Evolutionary conservation across 2,888 invertebrate genomes (phyloP).

Genomic region (Trileptium ribeirensis): DNA sequence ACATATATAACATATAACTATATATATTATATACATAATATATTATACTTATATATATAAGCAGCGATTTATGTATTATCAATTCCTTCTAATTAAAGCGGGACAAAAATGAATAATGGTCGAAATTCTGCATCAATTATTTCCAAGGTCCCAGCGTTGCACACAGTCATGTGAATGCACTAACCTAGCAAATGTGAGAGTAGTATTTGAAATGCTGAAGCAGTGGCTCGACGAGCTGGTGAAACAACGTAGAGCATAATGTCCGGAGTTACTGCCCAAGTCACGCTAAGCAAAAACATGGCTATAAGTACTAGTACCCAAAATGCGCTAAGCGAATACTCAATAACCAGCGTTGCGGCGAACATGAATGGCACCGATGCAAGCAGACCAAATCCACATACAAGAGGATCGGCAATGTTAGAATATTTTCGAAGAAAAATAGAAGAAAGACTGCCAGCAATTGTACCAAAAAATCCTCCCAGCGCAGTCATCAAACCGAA

Average conservation of each 20-base stretch:
- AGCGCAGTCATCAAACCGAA: slow-evolving; percentile 90
- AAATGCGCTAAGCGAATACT: slow-evolving; percentile 61
- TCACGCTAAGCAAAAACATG: slow-evolving; percentile 71
- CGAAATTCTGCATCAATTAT: no score
- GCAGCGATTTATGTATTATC: no score
- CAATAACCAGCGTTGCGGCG: slow-evolving; percentile 66
- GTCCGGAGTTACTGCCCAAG: slow-evolving; percentile 97
- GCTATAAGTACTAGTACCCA: slow-evolving; percentile 60
- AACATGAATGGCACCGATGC: slow-evolving; percentile 79
- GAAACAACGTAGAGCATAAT: slow-evolving; percentile 84
- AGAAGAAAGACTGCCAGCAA: slow-evolving; percentile 71
- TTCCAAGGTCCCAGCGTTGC: no score
- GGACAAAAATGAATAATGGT: no score
- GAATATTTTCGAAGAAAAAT: slow-evolving; percentile 56
- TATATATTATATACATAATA: no score
- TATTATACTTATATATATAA: no score
- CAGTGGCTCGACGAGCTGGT: slow-evolving; percentile 87
- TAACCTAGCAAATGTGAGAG: slow-evolving; percentile 94
- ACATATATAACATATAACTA: no score
- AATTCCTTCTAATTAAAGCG: no score
- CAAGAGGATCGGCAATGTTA: slow-evolving; percentile 55
- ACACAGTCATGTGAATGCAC: no score
- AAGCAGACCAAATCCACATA: slow-evolving; percentile 82
- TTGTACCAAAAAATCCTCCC: slow-evolving; percentile 85
- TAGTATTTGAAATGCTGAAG: slow-evolving; percentile 93